Conservation (phyloP, 2,888 invertebrate genomes). For the Tubiluchus corallicola region DNA sequence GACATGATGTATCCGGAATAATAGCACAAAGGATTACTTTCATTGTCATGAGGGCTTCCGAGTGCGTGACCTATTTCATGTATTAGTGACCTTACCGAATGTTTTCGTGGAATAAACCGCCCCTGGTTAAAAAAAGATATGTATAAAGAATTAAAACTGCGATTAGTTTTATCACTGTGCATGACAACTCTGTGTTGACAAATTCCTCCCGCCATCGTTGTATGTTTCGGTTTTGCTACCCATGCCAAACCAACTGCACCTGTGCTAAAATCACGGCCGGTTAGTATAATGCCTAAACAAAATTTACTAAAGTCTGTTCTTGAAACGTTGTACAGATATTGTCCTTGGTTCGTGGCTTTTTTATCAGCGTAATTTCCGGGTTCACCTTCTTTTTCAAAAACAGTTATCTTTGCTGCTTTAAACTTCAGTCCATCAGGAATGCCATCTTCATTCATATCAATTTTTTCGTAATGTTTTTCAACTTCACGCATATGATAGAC, state of each 20-base stretch:
- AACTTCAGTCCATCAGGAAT: conserved; percentile 22
- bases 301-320: conserved; percentile 15
- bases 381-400: conserved; percentile 13
- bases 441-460: conserved; percentile 22
- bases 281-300: conserved; percentile 19
- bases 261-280: conserved; percentile 17
- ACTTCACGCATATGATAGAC: conserved; percentile 17
- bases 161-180: conserved; percentile 7
- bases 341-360: conserved; percentile 10
- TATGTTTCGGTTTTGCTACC: conserved; percentile 17
- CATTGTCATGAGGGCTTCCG: conserved; percentile 22
- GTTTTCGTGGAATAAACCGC: conserved; percentile 14
- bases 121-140: conserved; percentile 17
- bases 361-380: conserved; percentile 14
- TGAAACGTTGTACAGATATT: conserved; percentile 18
- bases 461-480: conserved; percentile 19
- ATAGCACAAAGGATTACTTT: no score
- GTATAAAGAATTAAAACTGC: conserved; percentile 19
- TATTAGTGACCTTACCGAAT: conserved; percentile 15
- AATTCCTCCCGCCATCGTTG: conserved; percentile 19
- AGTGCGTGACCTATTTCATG: conserved; percentile 24
- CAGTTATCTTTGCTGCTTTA: conserved; percentile 16
- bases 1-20: no score
- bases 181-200: conserved; percentile 16
- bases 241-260: conserved; percentile 20